phyloP scores from a whole-genome alignment of 1,140 invertebrate genomes.

The Drosophila varians region DNA sequence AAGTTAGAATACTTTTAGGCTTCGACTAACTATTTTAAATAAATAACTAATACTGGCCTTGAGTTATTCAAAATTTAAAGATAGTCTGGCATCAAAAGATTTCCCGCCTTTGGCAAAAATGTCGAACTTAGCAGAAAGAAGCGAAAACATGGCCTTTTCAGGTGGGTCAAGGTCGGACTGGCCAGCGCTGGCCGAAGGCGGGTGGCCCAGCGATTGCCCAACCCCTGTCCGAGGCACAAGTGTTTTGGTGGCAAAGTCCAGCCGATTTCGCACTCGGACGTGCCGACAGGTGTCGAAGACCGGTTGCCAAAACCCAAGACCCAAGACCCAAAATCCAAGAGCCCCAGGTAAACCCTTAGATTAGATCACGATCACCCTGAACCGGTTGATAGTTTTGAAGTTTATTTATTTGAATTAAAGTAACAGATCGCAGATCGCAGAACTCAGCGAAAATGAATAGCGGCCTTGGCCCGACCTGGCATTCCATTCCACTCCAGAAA shows the following conservation, averaged over 20 bases:
- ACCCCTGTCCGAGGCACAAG: constrained; percentile 4
- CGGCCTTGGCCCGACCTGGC: constrained; percentile 21
- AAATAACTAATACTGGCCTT: background rate
- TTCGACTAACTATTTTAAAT: background rate
- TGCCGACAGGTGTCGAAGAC: constrained; percentile 21
- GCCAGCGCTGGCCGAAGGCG: no score
- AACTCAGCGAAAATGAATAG: constrained; percentile 16
- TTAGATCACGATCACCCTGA: constrained; percentile 44
- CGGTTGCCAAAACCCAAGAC: background rate
- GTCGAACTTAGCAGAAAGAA: constrained; percentile 25
- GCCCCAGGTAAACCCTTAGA: constrained; percentile 15
- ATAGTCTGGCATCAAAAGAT: background rate
- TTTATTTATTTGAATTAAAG: background rate
- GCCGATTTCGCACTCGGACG: constrained; percentile 35
- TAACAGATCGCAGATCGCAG: constrained; percentile 27
- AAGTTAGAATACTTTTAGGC: background rate
- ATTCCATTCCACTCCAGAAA: constrained; percentile 17
- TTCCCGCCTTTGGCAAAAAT: constrained; percentile 14
- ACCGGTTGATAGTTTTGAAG: constrained; percentile 26
- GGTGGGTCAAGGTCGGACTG: constrained; percentile 36
- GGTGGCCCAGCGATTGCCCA: constrained; percentile 9
- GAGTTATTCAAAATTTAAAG: background rate
- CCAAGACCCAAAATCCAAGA: background rate
- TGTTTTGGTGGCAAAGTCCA: constrained; percentile 25
- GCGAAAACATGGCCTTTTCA: constrained; percentile 8